Conservation (phyloP, 2,888 invertebrate species). For the Phengaris alcon region DNA sequence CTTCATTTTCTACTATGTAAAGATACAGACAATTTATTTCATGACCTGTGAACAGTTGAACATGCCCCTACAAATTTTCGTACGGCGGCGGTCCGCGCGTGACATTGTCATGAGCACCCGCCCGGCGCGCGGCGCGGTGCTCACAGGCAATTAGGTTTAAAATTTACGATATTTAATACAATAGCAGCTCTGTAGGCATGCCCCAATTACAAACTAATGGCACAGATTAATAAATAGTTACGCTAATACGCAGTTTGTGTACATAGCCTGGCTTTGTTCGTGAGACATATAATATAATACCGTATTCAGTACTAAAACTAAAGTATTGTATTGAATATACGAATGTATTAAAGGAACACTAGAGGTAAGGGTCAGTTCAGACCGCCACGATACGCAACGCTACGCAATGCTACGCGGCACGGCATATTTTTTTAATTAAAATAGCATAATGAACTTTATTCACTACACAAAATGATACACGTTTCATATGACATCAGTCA, state of each 20-base stretch:
- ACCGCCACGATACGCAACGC: too few species aligned
- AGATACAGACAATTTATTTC: too few species aligned
- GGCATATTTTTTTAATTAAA: too few species aligned
- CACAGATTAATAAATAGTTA: too few species aligned
- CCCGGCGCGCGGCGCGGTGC: background rate
- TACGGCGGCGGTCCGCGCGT: background rate
- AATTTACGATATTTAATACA: slow-evolving; percentile 25
- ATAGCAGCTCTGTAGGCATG: slow-evolving; percentile 12
- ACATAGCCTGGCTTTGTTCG: background rate
- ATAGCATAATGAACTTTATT: too few species aligned
- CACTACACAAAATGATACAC: too few species aligned
- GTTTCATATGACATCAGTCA: too few species aligned
- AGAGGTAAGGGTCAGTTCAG: too few species aligned
- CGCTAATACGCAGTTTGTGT: slow-evolving; percentile 5
- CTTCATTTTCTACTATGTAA: too few species aligned
- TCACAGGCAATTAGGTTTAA: slow-evolving; percentile 17
- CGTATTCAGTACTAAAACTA: background rate
- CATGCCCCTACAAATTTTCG: background rate
- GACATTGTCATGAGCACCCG: background rate
- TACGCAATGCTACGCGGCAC: too few species aligned
- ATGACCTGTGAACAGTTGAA: background rate
- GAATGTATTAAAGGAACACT: too few species aligned
- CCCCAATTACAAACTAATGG: background rate
- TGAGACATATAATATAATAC: background rate
- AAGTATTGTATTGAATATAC: background rate